These are phyloP conservation scores for Anorthoa munda DNA, from an alignment of 2,888 invertebrate genomes.

Conservation along the genomic window DNA sequence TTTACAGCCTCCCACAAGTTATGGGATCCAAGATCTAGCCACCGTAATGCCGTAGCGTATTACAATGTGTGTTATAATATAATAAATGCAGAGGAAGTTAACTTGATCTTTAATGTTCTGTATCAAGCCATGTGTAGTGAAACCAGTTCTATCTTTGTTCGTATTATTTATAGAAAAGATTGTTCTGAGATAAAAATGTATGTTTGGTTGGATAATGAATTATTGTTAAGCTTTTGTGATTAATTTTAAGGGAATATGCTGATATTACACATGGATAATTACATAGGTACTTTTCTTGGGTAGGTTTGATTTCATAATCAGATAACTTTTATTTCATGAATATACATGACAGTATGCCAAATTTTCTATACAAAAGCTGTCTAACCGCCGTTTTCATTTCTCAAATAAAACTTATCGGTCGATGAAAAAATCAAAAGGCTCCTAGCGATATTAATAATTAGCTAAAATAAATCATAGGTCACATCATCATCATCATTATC, in stretches of 20 bases:
- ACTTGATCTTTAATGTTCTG: conserved; percentile 58
- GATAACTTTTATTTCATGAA: too few species aligned
- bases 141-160: conserved; percentile 41
- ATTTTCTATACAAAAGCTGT: too few species aligned
- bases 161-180: conserved; percentile 33
- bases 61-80: conserved; percentile 54
- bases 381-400: too few species aligned
- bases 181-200: conserved; percentile 7
- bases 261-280: background rate
- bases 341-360: too few species aligned
- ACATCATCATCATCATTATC: too few species aligned
- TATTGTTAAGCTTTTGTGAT: background rate
- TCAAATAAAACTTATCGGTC: too few species aligned
- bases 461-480: too few species aligned
- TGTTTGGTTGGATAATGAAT: background rate
- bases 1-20: conserved; percentile 56
- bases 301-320: too few species aligned
- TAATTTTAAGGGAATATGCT: background rate
- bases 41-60: conserved; percentile 49
- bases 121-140: conserved; percentile 40
- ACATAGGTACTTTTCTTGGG: background rate
- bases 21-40: conserved; percentile 59
- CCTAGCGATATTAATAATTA: too few species aligned
- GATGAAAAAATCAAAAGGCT: too few species aligned
- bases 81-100: conserved; percentile 52